These are phyloP conservation scores for Sepioteuthis lessoniana DNA, from an alignment of 2,888 invertebrate genomes.

Conservation along the genomic window DNA sequence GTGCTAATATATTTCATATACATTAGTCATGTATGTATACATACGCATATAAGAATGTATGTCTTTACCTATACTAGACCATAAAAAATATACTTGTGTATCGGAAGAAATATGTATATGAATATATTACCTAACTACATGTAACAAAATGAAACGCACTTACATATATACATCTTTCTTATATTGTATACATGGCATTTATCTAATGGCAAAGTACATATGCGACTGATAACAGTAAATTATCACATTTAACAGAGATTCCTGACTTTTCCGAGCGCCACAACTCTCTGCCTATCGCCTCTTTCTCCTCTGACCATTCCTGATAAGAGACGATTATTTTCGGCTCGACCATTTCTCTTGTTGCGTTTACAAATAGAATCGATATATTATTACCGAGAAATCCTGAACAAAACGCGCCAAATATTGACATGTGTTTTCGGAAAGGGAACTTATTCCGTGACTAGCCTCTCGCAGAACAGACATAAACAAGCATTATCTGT, in stretches of 20 bases:
- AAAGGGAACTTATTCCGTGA: not conserved
- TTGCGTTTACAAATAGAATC: not conserved
- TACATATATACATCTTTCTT: not conserved
- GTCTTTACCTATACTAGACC: too few relatives aligned
- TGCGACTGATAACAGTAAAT: not conserved
- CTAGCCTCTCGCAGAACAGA: not conserved
- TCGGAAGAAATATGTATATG: not conserved
- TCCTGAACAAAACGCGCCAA: not conserved
- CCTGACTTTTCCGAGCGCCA: not conserved
- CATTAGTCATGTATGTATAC: too few relatives aligned
- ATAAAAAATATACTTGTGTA: too few relatives aligned
- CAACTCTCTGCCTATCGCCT: not conserved
- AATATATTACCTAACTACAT: not conserved
- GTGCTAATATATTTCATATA: too few relatives aligned
- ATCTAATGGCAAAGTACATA: conserved; percentile 15
- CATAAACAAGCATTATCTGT: conserved; percentile 1
- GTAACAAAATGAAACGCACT: not conserved
- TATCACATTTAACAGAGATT: conserved; percentile 33
- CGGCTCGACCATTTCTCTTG: not conserved
- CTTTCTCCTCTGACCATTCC: not conserved
- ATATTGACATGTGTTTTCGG: not conserved
- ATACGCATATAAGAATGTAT: too few relatives aligned
- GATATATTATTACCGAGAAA: conserved; percentile 33
- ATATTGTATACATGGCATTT: not conserved
- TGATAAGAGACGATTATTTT: conserved; percentile 10